Evolutionary conservation across 2,113 vertebrate species (phyloP), one percentile per base, ranked within the genome.

Genomic region (Euleptes europaea): DNA sequence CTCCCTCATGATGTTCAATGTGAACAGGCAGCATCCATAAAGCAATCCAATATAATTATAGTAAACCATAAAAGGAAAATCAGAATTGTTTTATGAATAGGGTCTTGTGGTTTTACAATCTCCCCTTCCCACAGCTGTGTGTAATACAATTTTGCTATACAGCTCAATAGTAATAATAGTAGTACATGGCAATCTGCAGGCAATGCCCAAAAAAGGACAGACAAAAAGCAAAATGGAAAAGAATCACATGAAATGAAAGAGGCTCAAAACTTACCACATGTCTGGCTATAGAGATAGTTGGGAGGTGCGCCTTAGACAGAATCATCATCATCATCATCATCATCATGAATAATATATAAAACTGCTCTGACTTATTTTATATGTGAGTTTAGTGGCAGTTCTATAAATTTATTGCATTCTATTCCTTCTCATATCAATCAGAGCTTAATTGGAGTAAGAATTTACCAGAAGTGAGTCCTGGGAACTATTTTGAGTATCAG

Each of bases 21-120:
- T 51, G 11, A 38, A 12, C 10, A 51, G 73, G n/a, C 33, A 69
- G 38, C 47, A 54, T 71, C 84, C 71, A 87, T 82, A 88, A 88
- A 49, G 91, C 57, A 88, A 88, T 77, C 89, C 80, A 87, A 42
- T 5, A 57, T 17, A 76, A 79, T 90, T 78, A n/a, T 88, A 65
- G 86, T 40, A 81, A 84, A 86, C 87, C 85, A 89, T 33, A 19
- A 87, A 80, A 51, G 76, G 47, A 42, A 90, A 67, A 69, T 51
- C 0, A 33, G 71, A 11, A 65, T 63, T 89, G 35, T 63, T 86
- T 76, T 89, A 83, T 93, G 86, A 92, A 89, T 84, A 89, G 74
- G 26, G 31, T 28, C 23, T 44, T 57, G 3, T 31, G 33, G 65
- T 51, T 63, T 49, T 51, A 66, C 28, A 49, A 28, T 26, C 23